A percentile compares a stretch with the other conserved stretches of the same genome.
Conservation (phyloP, 2,797 vertebrate species). For the Notamacropus eugenii region DNA sequence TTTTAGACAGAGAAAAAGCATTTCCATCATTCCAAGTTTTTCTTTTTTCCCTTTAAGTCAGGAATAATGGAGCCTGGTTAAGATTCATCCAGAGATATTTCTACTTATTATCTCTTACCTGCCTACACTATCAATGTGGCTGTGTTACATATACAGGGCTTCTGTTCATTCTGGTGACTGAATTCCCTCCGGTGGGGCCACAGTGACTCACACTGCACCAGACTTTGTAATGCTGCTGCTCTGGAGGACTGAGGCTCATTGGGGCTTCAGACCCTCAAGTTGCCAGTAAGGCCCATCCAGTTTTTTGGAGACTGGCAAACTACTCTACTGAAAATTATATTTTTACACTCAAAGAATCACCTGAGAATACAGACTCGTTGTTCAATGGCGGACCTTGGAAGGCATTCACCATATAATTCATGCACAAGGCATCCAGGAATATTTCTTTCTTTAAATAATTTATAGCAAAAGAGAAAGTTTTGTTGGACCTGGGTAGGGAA, state of each 20-base stretch:
- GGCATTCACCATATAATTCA: constrained; percentile 25
- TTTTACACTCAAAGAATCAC: constrained; percentile 8
- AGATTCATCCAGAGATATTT: not conserved
- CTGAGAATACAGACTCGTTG: not conserved
- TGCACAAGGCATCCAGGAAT: constrained; percentile 13
- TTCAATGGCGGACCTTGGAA: not conserved
- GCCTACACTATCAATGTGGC: not conserved
- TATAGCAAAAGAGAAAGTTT: not conserved
- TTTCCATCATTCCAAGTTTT: constrained; percentile 2
- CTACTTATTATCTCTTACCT: not conserved
- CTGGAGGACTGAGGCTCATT: not conserved
- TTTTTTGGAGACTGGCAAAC: not conserved
- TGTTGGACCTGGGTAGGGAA: not conserved
- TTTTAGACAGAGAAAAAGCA: constrained; percentile 36
- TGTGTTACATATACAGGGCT: not conserved
- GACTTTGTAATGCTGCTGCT: not conserved
- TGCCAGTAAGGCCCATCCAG: not conserved
- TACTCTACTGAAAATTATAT: not conserved
- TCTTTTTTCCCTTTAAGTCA: not conserved
- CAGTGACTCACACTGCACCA: not conserved
- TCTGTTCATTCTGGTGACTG: not conserved
- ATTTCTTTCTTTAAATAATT: constrained; percentile 19
- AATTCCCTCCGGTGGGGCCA: not conserved
- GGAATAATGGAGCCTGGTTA: not conserved
- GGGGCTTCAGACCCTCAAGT: not conserved